phyloP scores from a whole-genome alignment of 2,113 vertebrate species.

The Dipodomys spectabilis region DNA sequence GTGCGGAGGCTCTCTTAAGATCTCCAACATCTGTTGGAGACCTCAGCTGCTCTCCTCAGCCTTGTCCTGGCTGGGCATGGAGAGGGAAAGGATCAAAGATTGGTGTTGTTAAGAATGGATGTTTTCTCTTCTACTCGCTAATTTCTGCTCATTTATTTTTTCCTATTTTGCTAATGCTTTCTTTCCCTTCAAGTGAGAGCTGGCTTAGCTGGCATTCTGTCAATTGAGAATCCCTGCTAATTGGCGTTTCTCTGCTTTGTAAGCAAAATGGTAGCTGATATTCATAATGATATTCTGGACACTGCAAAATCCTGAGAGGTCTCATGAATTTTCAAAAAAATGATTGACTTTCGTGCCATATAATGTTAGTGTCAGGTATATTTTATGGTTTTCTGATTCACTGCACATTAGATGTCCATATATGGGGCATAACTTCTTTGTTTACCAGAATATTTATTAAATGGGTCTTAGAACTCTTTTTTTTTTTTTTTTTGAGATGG shows the following conservation, averaged over 20 bases:
- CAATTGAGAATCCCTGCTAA: constrained; percentile 54
- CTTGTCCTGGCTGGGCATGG: neutral
- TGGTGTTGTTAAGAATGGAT: neutral
- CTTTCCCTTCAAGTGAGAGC: constrained; percentile 17
- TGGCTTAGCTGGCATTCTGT: constrained; percentile 22
- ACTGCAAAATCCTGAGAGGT: constrained; percentile 10
- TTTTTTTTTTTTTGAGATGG: neutral
- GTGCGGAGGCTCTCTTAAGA: neutral
- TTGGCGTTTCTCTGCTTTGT: constrained; percentile 47
- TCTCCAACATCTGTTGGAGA: neutral
- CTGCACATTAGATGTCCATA: constrained; percentile 10
- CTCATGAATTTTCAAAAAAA: constrained; percentile 42
- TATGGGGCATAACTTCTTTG: constrained; percentile 4
- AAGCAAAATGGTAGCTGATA: constrained; percentile 54
- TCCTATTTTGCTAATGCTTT: constrained; percentile 47
- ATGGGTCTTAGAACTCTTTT: neutral
- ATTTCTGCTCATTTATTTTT: constrained; percentile 9
- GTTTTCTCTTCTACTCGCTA: neutral
- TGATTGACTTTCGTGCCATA: constrained; percentile 53
- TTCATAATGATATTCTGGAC: constrained; percentile 54
- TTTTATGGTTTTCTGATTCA: constrained; percentile 55
- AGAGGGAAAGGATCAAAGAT: neutral
- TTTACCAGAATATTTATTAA: constrained; percentile 20
- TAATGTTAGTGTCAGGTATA: constrained; percentile 46
- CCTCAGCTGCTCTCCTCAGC: neutral